Conservation (phyloP, 1,140 invertebrate species). For the Dicyema japonicum region DNA sequence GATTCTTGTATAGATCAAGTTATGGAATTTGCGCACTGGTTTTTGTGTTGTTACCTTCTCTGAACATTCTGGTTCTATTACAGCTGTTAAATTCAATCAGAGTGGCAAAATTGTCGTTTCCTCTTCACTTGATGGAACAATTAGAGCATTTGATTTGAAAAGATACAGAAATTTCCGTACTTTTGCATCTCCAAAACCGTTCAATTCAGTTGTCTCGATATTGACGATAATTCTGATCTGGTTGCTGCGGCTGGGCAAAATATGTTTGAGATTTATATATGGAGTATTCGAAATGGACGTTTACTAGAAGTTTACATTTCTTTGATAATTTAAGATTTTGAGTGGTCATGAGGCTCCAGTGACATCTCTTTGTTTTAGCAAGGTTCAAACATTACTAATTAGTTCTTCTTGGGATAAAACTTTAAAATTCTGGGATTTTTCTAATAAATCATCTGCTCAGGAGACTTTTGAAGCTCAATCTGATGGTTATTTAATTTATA, state of each 20-base stretch:
- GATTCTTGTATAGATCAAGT: conserved; percentile 31
- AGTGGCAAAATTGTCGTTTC: conserved; percentile 66
- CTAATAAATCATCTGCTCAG: conserved; percentile 40
- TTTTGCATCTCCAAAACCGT: conserved; percentile 53
- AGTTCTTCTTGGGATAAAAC: conserved; percentile 78
- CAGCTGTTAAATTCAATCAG: conserved; percentile 43
- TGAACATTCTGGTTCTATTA: conserved; percentile 48
- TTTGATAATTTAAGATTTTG: conserved; percentile 28
- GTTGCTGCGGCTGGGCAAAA: conserved; percentile 65
- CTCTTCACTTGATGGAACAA: conserved; percentile 62
- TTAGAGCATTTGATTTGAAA: conserved; percentile 58
- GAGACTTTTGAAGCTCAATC: conserved; percentile 42
- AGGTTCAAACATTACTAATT: conserved; percentile 33
- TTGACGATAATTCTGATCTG: conserved; percentile 56
- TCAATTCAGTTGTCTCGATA: conserved; percentile 57
- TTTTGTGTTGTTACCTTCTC: conserved; percentile 76
- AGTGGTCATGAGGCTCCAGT: conserved; percentile 67
- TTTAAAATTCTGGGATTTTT: conserved; percentile 53
- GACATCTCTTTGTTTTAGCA: conserved; percentile 41
- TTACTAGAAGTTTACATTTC: conserved; percentile 36
- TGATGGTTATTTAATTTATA: conserved; percentile 28
- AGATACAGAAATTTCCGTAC: conserved; percentile 83
- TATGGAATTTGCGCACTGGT: conserved; percentile 57
- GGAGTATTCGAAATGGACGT: conserved; percentile 60
- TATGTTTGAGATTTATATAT: conserved; percentile 66